Evolutionary conservation across 2,797 vertebrate genomes (phyloP), one percentile per base, ranked within the genome.

Genomic region (Clarias pachynema): DNA sequence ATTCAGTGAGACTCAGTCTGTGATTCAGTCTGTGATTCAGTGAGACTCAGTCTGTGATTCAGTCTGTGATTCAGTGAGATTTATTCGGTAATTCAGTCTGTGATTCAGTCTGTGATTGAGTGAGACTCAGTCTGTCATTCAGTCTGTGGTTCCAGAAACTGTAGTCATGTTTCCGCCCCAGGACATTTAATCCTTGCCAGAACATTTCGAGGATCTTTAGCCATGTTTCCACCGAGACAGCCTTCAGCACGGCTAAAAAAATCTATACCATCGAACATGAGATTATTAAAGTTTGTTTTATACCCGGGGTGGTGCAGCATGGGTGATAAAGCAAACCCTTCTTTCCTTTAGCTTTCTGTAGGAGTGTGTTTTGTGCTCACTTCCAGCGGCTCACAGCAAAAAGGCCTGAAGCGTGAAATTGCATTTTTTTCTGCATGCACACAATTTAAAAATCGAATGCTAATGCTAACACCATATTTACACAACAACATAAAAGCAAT

Each of bases 401-500:
- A 74, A 29, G 49, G 44, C 9, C 72, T 74, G 72, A 20, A 74
- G 72, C 26, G 3, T 74, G 44, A 74, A 74, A 56, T 29, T 74
- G 72, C 7, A 15, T 56, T 74, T 49, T 53, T 56, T 12, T 56
- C 72, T 75, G 44, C 49, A 29, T 53, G 44, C n/a, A 75, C 3
- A 75, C 3, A 16, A 20, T 75, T 75, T 75, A 56, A 75, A 57
- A 75, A 9, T 29, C n/a, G 7, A 20, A 75, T 56, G 26, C 26
- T 56, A 75, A 31, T 6, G 26, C 49, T 29, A 56, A 75, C 49
- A 29, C 26, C 16, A 20, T 20, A 56, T 56, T 75, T 16, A 57
- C 73, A 57, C 73, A 56, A 56, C 73, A 75, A 57, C 73, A 75
- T 75, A 29, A 75, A 75, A 56, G 73, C 73, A 75, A 75, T 75